phyloP scores from a whole-genome alignment of 2,888 invertebrate genomes.

The Trissoscelio sp. region DNA sequence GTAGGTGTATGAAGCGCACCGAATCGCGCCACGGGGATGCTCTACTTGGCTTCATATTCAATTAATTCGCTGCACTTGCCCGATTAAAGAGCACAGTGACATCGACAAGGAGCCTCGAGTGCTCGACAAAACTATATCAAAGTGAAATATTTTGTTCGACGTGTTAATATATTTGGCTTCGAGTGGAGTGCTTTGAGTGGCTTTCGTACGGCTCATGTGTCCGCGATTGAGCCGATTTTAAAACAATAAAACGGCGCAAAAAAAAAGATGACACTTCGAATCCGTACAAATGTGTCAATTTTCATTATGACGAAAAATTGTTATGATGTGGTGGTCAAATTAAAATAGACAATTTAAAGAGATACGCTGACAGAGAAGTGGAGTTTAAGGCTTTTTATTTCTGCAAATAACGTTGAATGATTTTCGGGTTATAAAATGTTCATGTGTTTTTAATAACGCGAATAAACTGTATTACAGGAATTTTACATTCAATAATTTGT shows the following conservation, averaged over 20 bases:
- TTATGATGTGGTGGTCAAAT: conserved; percentile 3
- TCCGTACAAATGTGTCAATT: conserved; percentile 32
- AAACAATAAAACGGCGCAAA: not conserved
- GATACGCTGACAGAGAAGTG: not conserved
- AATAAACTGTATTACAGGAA: too few species aligned
- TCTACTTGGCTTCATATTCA: conserved; percentile 58
- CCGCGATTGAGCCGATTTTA: conserved; percentile 15
- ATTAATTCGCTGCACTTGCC: conserved; percentile 60
- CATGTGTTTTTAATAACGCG: too few species aligned
- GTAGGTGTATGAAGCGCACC: too few species aligned
- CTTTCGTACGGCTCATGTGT: conserved; percentile 6
- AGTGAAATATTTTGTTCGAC: conserved; percentile 57
- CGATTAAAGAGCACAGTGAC: conserved; percentile 58
- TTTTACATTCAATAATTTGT: too few species aligned
- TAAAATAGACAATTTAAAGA: conserved; percentile 15
- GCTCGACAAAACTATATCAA: conserved; percentile 43
- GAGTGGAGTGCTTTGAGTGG: conserved; percentile 24
- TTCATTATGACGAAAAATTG: conserved; percentile 27
- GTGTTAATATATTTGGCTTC: conserved; percentile 49
- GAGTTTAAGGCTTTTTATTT: not conserved
- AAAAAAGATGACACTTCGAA: conserved; percentile 5
- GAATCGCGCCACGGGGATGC: conserved; percentile 53
- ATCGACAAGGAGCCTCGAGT: conserved; percentile 46
- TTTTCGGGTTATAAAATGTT: too few species aligned
- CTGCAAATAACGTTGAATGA: not conserved